These are phyloP conservation scores for Gadopsis bispinosus DNA, from an alignment of 2,797 vertebrate species.

Conservation along the genomic window DNA sequence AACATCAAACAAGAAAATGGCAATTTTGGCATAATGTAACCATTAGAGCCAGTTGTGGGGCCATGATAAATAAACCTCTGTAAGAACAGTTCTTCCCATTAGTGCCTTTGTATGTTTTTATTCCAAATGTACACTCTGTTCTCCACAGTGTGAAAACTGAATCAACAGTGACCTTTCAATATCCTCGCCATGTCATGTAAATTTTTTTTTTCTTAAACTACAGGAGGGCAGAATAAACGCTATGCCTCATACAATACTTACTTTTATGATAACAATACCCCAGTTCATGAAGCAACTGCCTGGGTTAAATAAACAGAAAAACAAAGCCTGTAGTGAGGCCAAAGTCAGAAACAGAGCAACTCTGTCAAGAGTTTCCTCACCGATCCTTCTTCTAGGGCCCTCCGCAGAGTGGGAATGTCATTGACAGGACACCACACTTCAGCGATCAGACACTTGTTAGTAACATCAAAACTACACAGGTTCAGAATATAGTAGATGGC, in stretches of 20 bases:
- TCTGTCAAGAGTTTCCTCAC: conserved; percentile 81
- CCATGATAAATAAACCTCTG: conserved; percentile 6
- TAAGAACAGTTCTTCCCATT: neutral
- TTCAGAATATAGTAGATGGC: conserved; percentile 98
- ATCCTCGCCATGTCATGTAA: neutral
- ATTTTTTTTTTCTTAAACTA: neutral
- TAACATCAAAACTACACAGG: conserved; percentile 98
- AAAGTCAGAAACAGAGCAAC: neutral
- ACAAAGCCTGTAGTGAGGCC: neutral
- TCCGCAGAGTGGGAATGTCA: conserved; percentile 88
- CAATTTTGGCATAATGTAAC: neutral
- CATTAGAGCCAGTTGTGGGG: neutral
- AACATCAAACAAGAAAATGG: neutral
- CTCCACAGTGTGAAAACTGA: conserved; percentile 12
- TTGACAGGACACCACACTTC: conserved; percentile 96
- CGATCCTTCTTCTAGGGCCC: conserved; percentile 93
- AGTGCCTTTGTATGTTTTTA: neutral
- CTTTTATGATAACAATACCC: conserved; percentile 12
- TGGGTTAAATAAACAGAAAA: conserved; percentile 16
- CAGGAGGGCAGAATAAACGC: neutral
- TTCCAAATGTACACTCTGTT: conserved; percentile 5
- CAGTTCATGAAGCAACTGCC: conserved; percentile 8
- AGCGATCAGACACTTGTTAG: conserved; percentile 97
- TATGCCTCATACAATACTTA: neutral
- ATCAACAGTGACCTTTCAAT: conserved; percentile 28